Evolutionary conservation across 2,797 vertebrate genomes (phyloP).

Genomic region (Orientallactaga sibirica): DNA sequence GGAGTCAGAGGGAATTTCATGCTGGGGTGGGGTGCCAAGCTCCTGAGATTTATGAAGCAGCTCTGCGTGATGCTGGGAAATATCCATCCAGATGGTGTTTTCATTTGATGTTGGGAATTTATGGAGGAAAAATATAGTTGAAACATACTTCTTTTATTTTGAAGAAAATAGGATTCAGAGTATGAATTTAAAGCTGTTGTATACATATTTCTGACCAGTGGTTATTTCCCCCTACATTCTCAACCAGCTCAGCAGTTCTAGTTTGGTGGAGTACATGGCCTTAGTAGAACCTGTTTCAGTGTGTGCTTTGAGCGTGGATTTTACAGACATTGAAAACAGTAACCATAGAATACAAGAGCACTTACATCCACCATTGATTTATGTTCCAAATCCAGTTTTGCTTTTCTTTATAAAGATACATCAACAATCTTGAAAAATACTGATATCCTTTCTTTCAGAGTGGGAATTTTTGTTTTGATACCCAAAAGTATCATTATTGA

Average conservation of each 20-base stretch:
- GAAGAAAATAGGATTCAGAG: conserved; percentile 46
- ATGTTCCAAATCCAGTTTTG: conserved; percentile 14
- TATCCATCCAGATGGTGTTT: conserved; percentile 11
- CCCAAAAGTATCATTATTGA: conserved; percentile 48
- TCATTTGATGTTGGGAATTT: conserved; percentile 46
- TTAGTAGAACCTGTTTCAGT: conserved; percentile 13
- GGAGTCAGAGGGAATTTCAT: conserved; percentile 53
- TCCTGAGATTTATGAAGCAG: conserved; percentile 28
- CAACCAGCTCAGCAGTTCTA: background rate
- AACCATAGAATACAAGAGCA: conserved; percentile 27
- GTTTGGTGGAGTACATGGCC: conserved; percentile 13
- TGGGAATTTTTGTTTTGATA: background rate
- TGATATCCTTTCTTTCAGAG: conserved; percentile 52
- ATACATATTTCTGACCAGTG: conserved; percentile 45
- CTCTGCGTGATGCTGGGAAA: background rate
- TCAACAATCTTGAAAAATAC: conserved; percentile 50
- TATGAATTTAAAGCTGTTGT: conserved; percentile 65
- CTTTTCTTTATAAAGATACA: conserved; percentile 27
- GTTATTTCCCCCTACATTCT: conserved; percentile 17
- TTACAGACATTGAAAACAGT: conserved; percentile 26
- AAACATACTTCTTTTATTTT: conserved; percentile 65
- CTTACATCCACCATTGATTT: background rate
- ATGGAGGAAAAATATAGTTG: conserved; percentile 42
- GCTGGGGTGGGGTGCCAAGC: background rate
- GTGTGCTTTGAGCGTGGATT: conserved; percentile 48